Conservation (phyloP, 2,797 vertebrate species). For the Poecile montanus region DNA sequence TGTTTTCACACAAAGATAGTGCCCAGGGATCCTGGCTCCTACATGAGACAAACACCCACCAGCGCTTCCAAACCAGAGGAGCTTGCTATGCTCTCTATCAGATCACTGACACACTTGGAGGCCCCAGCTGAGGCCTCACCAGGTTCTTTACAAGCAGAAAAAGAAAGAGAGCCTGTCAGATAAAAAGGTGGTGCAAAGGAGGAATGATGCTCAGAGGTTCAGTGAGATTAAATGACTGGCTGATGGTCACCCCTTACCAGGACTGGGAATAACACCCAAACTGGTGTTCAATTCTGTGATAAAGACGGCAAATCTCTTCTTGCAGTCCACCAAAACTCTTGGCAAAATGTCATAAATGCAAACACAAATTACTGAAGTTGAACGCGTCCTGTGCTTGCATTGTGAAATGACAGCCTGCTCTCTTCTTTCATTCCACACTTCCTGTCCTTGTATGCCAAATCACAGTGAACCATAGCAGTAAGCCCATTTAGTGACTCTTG, state of each 20-base stretch:
- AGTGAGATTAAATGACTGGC: not conserved
- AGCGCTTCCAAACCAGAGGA: not conserved
- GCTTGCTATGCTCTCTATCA: not conserved
- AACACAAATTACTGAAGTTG: not conserved
- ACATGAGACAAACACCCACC: not conserved
- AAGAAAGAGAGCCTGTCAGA: not conserved
- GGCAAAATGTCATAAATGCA: not conserved
- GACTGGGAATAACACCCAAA: not conserved
- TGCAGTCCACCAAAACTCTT: not conserved
- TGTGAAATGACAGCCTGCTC: not conserved
- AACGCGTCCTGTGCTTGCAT: not conserved
- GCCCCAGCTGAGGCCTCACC: not conserved
- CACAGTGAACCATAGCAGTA: not conserved
- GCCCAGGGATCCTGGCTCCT: not conserved
- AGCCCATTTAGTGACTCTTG: not conserved
- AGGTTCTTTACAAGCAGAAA: not conserved
- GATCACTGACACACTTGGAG: accelerated
- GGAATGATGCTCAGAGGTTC: not conserved
- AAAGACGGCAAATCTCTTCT: not conserved
- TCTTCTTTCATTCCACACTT: not conserved
- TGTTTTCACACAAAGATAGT: conserved; percentile 14
- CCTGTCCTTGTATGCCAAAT: not conserved
- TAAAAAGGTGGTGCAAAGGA: not conserved
- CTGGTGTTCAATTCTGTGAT: not conserved
- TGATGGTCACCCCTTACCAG: not conserved